Base-by-base conservation (phyloP, 2,888 invertebrate species). In the Drosophila crucigera region DNA sequence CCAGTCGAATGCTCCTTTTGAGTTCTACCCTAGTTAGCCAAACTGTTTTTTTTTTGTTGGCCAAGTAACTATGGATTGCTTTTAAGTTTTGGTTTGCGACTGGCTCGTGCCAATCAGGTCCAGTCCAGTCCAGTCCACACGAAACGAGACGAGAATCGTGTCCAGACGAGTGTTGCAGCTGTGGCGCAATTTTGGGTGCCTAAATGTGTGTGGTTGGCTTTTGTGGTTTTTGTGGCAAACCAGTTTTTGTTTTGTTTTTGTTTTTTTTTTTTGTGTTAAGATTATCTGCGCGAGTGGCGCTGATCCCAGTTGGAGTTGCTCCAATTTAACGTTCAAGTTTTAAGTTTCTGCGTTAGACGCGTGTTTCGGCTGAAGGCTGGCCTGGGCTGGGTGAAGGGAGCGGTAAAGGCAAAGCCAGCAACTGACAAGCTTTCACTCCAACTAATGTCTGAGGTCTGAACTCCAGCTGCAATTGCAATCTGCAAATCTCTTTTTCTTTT, bases 81-180 rank as follows among this genome's bases (percentile, higher is more conserved):
- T 58, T 19, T 25, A 14, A 53, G 19, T 41, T 41, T 19, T 19
- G 41, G n/a, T n/a, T 19, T 19, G 47, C 5, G 19, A 41, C 53
- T 68, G 69, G 60, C 70, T 43, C 70, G 74, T 74, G 73, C 58
- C 54, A 65, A 59, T 37, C 61, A 31, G 66, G 72, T 41, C 52
- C 37, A 28, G 61, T 25, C 39, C 19, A n/a, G 37, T 33, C 7
- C 33, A 33, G 33, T 50, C 47, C 41, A 43, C 37, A 22, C 49
- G 7, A 49, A 55, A 22, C 43, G n/a, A 61, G 53, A 14, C 54
- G 16, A 60, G 70, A 74, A 41, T 49, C 35, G 52, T 41, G 68
- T 50, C 62, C 59, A 56, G 50, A 37, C 35, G 52, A 47, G 25
- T n/a, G 47, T 56, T 77, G 77, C 71, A 80, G 76, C 77, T 78